These are phyloP conservation scores for Lacanobia oleracea DNA, from an alignment of 2,888 invertebrate genomes.

Conservation along the genomic window DNA sequence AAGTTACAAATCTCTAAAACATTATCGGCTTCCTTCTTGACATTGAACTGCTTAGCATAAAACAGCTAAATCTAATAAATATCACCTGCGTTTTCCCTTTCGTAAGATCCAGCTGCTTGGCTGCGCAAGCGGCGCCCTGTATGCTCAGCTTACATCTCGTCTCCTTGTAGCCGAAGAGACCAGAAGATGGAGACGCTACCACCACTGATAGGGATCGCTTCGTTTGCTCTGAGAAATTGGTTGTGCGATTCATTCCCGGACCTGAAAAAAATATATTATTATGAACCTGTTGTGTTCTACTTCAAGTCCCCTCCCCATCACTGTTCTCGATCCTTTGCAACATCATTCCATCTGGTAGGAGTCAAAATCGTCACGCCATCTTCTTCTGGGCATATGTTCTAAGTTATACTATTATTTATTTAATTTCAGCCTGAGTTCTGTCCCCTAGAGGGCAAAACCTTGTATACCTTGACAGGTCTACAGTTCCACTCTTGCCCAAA, in stretches of 20 bases:
- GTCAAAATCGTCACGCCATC: too few relatives aligned
- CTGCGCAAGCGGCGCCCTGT: slow-evolving; percentile 77
- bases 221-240: slow-evolving; percentile 78
- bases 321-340: too few relatives aligned
- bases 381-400: too few relatives aligned
- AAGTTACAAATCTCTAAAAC: neutral
- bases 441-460: too few relatives aligned
- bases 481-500: too few relatives aligned
- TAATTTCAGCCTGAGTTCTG: too few relatives aligned
- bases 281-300: too few relatives aligned
- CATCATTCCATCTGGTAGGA: too few relatives aligned
- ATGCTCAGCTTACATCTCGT: slow-evolving; percentile 73
- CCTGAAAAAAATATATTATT: slow-evolving; percentile 66
- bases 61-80: neutral
- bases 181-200: slow-evolving; percentile 71
- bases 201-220: slow-evolving; percentile 75
- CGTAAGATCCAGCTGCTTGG: slow-evolving; percentile 75
- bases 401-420: too few relatives aligned
- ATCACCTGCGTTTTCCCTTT: slow-evolving; percentile 78
- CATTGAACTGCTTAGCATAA: neutral
- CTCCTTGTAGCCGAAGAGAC: slow-evolving; percentile 73
- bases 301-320: too few relatives aligned
- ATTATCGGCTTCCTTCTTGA: neutral
- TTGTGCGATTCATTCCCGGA: slow-evolving; percentile 84
- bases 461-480: too few relatives aligned